Percentiles rank a stretch among this genome's conserved stretches.
phyloP scores from a whole-genome alignment of 64 coral and sea anemone species.

The Pocillopora damicornis region DNA sequence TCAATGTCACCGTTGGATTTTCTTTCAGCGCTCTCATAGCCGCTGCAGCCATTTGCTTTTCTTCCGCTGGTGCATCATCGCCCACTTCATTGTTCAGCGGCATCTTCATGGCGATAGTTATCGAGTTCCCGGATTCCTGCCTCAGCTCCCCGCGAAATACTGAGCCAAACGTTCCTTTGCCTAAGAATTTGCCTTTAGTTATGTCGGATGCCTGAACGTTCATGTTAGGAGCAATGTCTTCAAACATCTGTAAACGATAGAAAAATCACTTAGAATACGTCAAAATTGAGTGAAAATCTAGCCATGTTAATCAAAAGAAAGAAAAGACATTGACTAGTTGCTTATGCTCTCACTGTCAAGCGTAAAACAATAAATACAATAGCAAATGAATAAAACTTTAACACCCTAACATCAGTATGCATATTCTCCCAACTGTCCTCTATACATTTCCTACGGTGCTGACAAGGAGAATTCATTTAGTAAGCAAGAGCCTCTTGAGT shows the following conservation, averaged over 20 bases:
- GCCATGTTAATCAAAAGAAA: no score
- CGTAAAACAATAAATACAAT: no score
- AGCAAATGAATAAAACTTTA: no score
- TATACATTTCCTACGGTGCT: no score
- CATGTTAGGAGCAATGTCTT: constrained; percentile 90
- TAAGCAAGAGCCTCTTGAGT: no score
- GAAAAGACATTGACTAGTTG: no score
- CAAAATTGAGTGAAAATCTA: not conserved
- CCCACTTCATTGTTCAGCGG: constrained; percentile 92
- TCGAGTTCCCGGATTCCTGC: constrained; percentile 34
- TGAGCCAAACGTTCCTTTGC: constrained; percentile 92
- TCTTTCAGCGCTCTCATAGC: constrained; percentile 71
- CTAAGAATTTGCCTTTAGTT: constrained; percentile 75
- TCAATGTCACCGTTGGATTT: constrained; percentile 80
- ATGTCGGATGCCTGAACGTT: constrained; percentile 63
- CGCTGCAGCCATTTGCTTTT: constrained; percentile 74
- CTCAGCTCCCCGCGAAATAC: constrained; percentile 90
- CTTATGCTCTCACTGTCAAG: no score
- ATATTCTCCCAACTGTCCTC: no score
- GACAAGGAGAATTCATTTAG: no score
- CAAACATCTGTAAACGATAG: constrained; percentile 68
- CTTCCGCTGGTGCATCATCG: constrained; percentile 73
- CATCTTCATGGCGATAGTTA: constrained; percentile 94
- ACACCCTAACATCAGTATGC: no score
- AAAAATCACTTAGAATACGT: not conserved